phyloP scores from a whole-genome alignment of 2,797 vertebrate species.

The Chrosomus eos region DNA sequence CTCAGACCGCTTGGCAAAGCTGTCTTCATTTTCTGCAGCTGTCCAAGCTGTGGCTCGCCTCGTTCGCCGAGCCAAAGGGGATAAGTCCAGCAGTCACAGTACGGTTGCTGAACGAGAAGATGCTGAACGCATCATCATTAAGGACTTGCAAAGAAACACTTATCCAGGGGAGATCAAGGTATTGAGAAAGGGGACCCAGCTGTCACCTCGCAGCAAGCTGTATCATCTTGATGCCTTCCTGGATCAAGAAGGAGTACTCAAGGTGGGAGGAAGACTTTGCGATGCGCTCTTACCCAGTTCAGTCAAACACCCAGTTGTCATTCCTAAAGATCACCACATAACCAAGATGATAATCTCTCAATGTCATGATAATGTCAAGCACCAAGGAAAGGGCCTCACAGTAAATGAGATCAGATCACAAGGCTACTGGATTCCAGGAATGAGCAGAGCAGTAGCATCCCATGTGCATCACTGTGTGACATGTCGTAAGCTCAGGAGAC shows the following conservation, averaged over 20 bases:
- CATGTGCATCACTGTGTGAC: slow-evolving; percentile 8
- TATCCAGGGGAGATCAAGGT: neutral
- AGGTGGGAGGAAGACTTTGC: slow-evolving; percentile 16
- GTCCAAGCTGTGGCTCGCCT: neutral
- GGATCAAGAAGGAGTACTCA: neutral
- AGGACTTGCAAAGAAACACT: neutral
- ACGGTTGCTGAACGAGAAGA: neutral
- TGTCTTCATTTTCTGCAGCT: slow-evolving; percentile 9
- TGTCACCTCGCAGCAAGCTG: neutral
- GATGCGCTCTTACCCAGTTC: neutral
- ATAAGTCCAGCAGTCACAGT: neutral
- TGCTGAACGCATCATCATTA: neutral
- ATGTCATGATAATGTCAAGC: neutral
- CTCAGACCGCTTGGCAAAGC: neutral
- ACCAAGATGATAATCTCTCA: slow-evolving; percentile 12
- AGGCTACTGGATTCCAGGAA: slow-evolving; percentile 11
- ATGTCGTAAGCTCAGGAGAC: neutral
- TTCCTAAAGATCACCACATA: slow-evolving; percentile 13
- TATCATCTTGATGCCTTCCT: slow-evolving; percentile 12
- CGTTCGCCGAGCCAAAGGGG: neutral
- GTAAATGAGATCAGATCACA: slow-evolving; percentile 12
- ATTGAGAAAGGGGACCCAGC: neutral
- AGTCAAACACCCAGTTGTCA: slow-evolving; percentile 4
- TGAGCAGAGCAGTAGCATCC: slow-evolving; percentile 18
- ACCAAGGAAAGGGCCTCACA: neutral